phyloP scores from a whole-genome alignment of 2,797 vertebrate genomes.

The Moxostoma hubbsi region DNA sequence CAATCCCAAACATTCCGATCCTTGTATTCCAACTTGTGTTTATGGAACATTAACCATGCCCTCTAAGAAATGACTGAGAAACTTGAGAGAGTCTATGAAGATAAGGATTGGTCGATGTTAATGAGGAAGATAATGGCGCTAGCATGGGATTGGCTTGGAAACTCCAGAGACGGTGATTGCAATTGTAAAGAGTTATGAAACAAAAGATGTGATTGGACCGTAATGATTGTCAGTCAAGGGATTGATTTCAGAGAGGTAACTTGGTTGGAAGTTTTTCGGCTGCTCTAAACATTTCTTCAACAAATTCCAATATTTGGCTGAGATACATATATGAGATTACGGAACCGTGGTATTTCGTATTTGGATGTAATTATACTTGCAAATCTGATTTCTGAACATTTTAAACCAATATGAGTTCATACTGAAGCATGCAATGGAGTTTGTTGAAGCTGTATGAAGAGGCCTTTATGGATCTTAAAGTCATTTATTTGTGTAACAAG shows the following conservation, averaged over 20 bases:
- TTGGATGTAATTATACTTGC: not conserved
- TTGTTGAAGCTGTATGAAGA: conserved; percentile 38
- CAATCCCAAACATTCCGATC: conserved; percentile 47
- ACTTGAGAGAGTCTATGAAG: conserved; percentile 55
- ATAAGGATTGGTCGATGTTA: conserved; percentile 69
- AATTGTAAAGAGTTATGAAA: conserved; percentile 68
- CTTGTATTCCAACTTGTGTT: conserved; percentile 48
- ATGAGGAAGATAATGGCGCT: conserved; percentile 35
- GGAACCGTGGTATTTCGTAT: not conserved
- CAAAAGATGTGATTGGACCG: conserved; percentile 57
- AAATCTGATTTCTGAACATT: not conserved
- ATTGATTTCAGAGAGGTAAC: conserved; percentile 61
- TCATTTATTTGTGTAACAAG: conserved; percentile 9
- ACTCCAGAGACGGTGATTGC: conserved; percentile 67
- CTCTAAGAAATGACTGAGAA: conserved; percentile 53
- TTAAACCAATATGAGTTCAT: not conserved
- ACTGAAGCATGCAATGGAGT: conserved; percentile 3
- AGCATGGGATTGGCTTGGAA: conserved; percentile 47
- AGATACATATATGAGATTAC: not conserved
- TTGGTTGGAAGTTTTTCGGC: conserved; percentile 62
- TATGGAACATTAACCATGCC: conserved; percentile 54
- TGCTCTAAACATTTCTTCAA: conserved; percentile 17
- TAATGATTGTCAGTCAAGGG: conserved; percentile 58
- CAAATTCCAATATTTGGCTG: conserved; percentile 9
- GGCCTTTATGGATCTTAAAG: conserved; percentile 1